Evolutionary conservation across 2,888 invertebrate species (phyloP), one percentile per base, ranked within the genome.

Genomic region (Drosophila engyochracea): DNA sequence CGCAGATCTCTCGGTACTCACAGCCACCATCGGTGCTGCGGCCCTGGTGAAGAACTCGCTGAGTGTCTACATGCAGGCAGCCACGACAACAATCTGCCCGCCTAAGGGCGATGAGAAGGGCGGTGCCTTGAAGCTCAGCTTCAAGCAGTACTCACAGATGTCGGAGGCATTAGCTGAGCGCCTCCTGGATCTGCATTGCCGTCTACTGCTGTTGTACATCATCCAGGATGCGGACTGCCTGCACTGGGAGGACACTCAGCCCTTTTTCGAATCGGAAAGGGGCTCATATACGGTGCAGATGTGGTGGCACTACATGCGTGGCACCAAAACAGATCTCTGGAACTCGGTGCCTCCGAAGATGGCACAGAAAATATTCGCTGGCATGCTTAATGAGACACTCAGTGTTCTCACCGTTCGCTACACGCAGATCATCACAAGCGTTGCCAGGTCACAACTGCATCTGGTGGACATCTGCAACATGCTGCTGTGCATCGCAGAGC

Each of bases 271-370:
- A 92, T 95, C 95, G 0, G 96, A 97, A 91, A 94, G 96, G 19
- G 97, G 97, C 4, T 97, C 97, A 4, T 97, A 97, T 49, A 96
- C 96, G 2, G 95, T 97, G 74, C 97, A 97, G 90, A 97, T 97
- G 95, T 97, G 97, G 97, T 97, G 97, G 97, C 94, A 97, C 30
- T 97, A 97, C 90, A 96, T 97, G 93, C 67, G 88, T 96, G 97
- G 97, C 6, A 97, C 96, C 44, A 95, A 95, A 89, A 95, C 96
- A 82, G 97, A 97, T 93, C 94, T 97, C 47, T 97, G 97, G 97
- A 96, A 96, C 84, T 97, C 97, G 0, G 97, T 97, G n/a, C 97
- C 97, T 0, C 97, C 97, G 0, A 96, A 96, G 92, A 97, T 97
- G 96, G 97, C 97, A 0, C 97, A 97, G 90, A 95, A 97, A 79